Percentiles rank a stretch among this genome's conserved stretches.
These are phyloP conservation scores for Cichlasoma orientale DNA, from an alignment of 2,797 vertebrate species.

Conservation along the genomic window DNA sequence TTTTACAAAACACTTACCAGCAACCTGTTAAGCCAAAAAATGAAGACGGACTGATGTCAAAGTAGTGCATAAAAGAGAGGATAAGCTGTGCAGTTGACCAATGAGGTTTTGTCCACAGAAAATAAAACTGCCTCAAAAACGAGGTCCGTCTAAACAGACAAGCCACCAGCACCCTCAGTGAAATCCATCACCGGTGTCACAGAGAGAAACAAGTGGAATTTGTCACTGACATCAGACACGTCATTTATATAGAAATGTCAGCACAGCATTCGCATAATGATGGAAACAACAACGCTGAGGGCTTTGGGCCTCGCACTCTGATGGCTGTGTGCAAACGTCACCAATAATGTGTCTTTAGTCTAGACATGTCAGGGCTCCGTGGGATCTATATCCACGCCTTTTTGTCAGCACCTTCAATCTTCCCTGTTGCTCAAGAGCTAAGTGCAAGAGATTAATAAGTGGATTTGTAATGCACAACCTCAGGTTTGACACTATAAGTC, in stretches of 20 bases:
- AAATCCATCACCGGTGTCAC: constrained; percentile 70
- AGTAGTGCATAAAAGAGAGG: neutral
- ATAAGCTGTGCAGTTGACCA: constrained; percentile 32
- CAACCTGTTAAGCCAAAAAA: too few relatives aligned
- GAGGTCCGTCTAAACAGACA: constrained; percentile 59
- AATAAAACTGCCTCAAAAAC: constrained; percentile 45
- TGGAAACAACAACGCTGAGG: constrained; percentile 71
- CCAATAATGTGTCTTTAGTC: constrained; percentile 78
- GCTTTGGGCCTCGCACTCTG: constrained; percentile 62
- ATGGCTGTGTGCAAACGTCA: constrained; percentile 68
- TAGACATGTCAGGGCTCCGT: constrained; percentile 66
- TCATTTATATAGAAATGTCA: constrained; percentile 81
- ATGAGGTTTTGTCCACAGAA: constrained; percentile 26
- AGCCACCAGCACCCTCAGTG: constrained; percentile 27
- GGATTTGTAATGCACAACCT: constrained; percentile 78
- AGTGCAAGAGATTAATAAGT: constrained; percentile 80
- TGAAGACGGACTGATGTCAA: neutral
- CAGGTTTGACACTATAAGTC: constrained; percentile 77
- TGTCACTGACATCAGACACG: constrained; percentile 70
- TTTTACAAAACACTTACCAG: neutral
- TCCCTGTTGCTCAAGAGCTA: constrained; percentile 71
- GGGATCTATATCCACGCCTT: constrained; percentile 76
- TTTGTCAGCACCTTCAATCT: constrained; percentile 76
- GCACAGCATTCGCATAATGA: constrained; percentile 76
- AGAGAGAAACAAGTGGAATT: constrained; percentile 61